Percentiles rank a stretch among this genome's conserved stretches.
Conservation (phyloP, 2,888 invertebrate species). For the Drosophila robusta region DNA sequence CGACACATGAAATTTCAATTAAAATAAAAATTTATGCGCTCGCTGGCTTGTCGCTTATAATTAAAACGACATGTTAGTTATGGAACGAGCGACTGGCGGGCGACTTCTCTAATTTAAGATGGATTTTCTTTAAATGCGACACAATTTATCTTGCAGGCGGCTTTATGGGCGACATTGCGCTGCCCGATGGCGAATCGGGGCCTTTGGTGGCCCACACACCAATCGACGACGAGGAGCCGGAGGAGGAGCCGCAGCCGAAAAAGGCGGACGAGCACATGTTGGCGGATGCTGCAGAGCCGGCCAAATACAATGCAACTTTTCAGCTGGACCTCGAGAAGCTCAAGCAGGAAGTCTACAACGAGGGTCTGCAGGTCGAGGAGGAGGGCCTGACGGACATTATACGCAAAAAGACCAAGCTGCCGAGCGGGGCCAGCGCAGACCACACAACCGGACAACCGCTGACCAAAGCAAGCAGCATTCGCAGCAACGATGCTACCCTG, state of each 20-base stretch:
- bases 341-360: slow-evolving; percentile 92
- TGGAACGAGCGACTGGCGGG: background rate
- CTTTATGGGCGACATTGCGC: slow-evolving; percentile 93
- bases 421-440: slow-evolving; percentile 82
- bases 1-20: slow-evolving; percentile 80
- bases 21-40: slow-evolving; percentile 67
- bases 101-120: slow-evolving; percentile 3
- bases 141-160: slow-evolving; percentile 87
- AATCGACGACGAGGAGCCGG: slow-evolving; percentile 84
- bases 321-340: slow-evolving; percentile 93
- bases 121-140: slow-evolving; percentile 9
- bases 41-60: slow-evolving; percentile 49
- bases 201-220: slow-evolving; percentile 65
- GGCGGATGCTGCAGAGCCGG: slow-evolving; percentile 53
- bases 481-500: slow-evolving; percentile 73
- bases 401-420: slow-evolving; percentile 90
- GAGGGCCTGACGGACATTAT: slow-evolving; percentile 92
- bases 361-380: slow-evolving; percentile 93
- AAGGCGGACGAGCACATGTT: slow-evolving; percentile 50
- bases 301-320: slow-evolving; percentile 87
- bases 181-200: slow-evolving; percentile 86
- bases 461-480: slow-evolving; percentile 62
- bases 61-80: slow-evolving; percentile 61
- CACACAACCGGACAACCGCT: slow-evolving; percentile 84
- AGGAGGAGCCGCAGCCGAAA: slow-evolving; percentile 36